Base-by-base conservation (phyloP, 2,113 vertebrate species). In the Gymnocephalus cernua region DNA sequence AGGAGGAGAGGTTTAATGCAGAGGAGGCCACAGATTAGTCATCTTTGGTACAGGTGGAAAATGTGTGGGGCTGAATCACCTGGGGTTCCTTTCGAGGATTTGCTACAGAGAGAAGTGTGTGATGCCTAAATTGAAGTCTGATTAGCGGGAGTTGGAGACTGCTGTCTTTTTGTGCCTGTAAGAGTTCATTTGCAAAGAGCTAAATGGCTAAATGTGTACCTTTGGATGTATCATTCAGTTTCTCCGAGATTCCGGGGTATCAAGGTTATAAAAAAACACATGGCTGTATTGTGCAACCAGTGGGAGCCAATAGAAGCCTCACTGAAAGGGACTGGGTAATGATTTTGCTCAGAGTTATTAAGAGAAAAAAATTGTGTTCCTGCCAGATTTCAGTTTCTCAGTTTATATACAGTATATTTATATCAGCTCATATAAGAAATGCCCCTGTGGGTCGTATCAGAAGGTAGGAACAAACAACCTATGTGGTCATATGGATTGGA, bases 21-120 rank as follows among this genome's bases (percentile, higher is more conserved):
- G 79, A 92, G 89, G 90, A 79, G 86, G 88, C 66, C 21, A 16
- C 51, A 1, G 57, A 74, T 91, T 85, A 91, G 77, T 90, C 90
- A 92, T 92, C 86, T 23, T 21, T 80, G 81, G 54, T 77, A 45
- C 86, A 86, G 88, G 89, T 91, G 88, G 85, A 87, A 86, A 80
- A 70, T 66, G 88, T 61, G 88, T 71, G 29, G 29, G 82, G 86
- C 65, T 80, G 87, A 77, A 44, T 87, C 86, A 88, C 69, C 76
- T 29, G 59, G 56, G 58, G 27, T 63, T 65, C 38, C 66, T 81
- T 74, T 80, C 51, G 76, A 83, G 68, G 85, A 58, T 71, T 74
- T 65, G 76, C 53, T 47, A n/a, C 63, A 70, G 27, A 27, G 25
- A 32, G 51, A 75, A 50, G 51, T 54, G 38, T 6, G 32, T 5